phyloP scores from a whole-genome alignment of 2,888 invertebrate species.

The Macroteleia sp. region DNA sequence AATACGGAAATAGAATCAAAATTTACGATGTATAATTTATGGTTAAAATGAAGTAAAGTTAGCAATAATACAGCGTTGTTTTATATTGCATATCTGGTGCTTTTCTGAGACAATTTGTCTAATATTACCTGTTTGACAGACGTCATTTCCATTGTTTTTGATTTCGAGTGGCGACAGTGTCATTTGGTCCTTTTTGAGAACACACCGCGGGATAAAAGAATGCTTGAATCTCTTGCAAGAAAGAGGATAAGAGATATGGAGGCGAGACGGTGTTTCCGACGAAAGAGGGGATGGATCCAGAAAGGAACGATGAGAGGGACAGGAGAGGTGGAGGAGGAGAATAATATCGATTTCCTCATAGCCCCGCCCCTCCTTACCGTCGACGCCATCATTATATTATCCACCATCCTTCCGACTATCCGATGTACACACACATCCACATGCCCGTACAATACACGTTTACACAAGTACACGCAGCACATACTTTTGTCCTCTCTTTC shows the following conservation, averaged over 20 bases:
- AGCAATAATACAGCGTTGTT: slow-evolving; percentile 36
- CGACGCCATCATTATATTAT: slow-evolving; percentile 84
- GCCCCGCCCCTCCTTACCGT: slow-evolving; percentile 83
- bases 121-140: slow-evolving; percentile 4
- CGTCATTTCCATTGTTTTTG: slow-evolving; percentile 44
- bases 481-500: slow-evolving; percentile 8
- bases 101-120: neutral
- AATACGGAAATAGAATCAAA: too few relatives aligned
- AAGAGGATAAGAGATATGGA: slow-evolving; percentile 65
- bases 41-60: too few relatives aligned
- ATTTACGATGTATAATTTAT: too few relatives aligned
- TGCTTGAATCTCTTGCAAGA: slow-evolving; percentile 41
- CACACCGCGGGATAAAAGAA: neutral
- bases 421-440: slow-evolving; percentile 70
- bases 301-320: slow-evolving; percentile 66
- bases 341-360: slow-evolving; percentile 84
- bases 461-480: slow-evolving; percentile 12
- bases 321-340: slow-evolving; percentile 80
- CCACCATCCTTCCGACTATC: slow-evolving; percentile 82
- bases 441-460: slow-evolving; percentile 27
- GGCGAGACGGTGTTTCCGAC: slow-evolving; percentile 45
- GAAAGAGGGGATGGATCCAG: slow-evolving; percentile 59
- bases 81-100: neutral
- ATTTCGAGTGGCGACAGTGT: slow-evolving; percentile 1
- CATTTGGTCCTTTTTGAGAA: slow-evolving; percentile 12